phyloP scores from a whole-genome alignment of 2,113 vertebrate genomes.

The Mustelus asterias region DNA sequence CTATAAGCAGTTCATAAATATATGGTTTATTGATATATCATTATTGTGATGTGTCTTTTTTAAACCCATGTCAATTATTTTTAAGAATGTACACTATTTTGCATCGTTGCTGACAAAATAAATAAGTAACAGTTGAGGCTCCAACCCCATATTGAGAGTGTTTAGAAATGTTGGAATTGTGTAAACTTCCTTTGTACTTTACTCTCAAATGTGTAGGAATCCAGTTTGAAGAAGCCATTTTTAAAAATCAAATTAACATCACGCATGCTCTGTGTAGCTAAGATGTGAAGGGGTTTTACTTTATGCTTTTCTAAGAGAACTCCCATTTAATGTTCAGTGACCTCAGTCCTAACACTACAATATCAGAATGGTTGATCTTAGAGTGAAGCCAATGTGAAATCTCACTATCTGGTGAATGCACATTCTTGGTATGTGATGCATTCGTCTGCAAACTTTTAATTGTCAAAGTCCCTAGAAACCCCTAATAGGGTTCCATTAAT shows the following conservation, averaged over 20 bases:
- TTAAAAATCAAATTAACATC: background rate
- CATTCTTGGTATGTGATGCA: constrained; percentile 36
- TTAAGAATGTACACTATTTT: background rate
- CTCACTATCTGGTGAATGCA: constrained; percentile 28
- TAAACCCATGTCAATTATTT: background rate
- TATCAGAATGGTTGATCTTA: constrained; percentile 23
- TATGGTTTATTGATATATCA: background rate
- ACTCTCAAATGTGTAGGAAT: background rate
- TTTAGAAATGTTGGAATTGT: background rate
- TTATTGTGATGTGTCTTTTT: background rate
- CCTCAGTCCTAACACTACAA: background rate
- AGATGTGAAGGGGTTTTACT: background rate
- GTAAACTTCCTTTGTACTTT: background rate
- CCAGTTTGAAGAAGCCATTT: background rate
- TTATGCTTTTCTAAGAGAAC: background rate
- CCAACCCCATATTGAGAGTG: background rate
- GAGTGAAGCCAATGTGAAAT: background rate
- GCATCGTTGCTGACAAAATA: background rate
- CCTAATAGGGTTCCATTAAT: constrained; percentile 10
- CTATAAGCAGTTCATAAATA: constrained; percentile 13
- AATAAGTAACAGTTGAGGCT: background rate
- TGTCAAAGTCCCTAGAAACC: constrained; percentile 17
- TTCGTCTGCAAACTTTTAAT: constrained; percentile 35
- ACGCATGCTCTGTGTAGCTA: background rate
- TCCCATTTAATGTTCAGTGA: constrained; percentile 13